Conservation (phyloP, 2,113 vertebrate species). For the Ramphastos sulfuratus region DNA sequence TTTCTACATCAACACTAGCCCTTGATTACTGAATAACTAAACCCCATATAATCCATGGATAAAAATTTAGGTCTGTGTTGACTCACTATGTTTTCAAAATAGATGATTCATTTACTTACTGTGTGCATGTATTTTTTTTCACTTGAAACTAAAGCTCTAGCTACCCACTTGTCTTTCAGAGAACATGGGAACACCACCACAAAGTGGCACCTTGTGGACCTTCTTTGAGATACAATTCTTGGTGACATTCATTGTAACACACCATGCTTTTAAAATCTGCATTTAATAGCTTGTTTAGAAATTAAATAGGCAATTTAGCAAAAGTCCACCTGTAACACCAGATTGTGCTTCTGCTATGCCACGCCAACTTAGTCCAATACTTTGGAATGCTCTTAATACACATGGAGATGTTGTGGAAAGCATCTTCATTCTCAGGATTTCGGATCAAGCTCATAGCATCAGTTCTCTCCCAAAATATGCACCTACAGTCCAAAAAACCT, state of each 20-base stretch:
- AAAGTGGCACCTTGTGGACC: not conserved
- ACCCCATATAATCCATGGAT: not conserved
- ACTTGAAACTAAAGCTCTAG: not conserved
- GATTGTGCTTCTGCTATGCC: not conserved
- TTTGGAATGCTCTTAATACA: not conserved
- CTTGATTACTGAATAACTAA: not conserved
- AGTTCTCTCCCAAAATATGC: not conserved
- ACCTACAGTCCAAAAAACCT: not conserved
- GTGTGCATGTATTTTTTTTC: not conserved
- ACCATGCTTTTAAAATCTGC: not conserved
- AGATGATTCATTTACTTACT: not conserved
- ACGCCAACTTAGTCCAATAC: not conserved
- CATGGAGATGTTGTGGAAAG: not conserved
- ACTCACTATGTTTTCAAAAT: not conserved
- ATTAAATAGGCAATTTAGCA: not conserved
- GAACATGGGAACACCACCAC: not conserved
- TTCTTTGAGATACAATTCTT: not conserved
- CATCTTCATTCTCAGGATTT: not conserved
- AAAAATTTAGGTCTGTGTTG: not conserved
- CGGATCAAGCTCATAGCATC: not conserved
- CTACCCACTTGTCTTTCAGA: not conserved
- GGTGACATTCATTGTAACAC: not conserved
- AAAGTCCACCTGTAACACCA: not conserved
- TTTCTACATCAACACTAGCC: not conserved
- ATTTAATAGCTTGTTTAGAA: not conserved